Evolutionary conservation across 1,140 invertebrate genomes (phyloP).

Genomic region (Mizuhopecten yessoensis): DNA sequence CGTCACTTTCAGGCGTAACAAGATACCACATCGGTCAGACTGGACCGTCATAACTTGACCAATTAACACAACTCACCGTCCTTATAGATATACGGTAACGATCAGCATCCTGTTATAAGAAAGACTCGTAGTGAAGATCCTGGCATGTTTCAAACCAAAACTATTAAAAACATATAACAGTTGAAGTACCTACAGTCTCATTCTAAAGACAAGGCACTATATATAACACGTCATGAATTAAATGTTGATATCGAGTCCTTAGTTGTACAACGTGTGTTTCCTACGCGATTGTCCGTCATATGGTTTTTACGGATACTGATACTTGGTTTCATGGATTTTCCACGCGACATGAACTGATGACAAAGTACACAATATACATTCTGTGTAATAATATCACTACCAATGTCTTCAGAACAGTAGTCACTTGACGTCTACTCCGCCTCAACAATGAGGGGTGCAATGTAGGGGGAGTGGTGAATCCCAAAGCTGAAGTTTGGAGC

Average conservation of each 20-base stretch:
- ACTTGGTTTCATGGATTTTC: not conserved
- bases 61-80: not conserved
- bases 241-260: not conserved
- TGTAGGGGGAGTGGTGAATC: not conserved
- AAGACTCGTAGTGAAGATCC: conserved; percentile 15
- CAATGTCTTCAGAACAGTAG: not conserved
- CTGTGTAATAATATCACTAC: not conserved
- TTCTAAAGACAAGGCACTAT: not conserved
- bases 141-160: not conserved
- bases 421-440: not conserved
- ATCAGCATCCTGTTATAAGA: not conserved
- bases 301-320: not conserved
- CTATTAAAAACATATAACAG: not conserved
- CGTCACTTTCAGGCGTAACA: not conserved
- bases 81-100: not conserved
- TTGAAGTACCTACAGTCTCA: not conserved
- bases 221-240: not conserved
- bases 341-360: not conserved
- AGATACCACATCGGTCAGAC: not conserved
- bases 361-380: not conserved
- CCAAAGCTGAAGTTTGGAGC: not conserved
- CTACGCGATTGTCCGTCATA: not conserved
- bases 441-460: not conserved
- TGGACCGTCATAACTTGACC: not conserved
- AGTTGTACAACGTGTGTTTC: not conserved